These are phyloP conservation scores for Aphidoletes aphidimyza DNA, from an alignment of 2,888 invertebrate genomes.

Conservation along the genomic window DNA sequence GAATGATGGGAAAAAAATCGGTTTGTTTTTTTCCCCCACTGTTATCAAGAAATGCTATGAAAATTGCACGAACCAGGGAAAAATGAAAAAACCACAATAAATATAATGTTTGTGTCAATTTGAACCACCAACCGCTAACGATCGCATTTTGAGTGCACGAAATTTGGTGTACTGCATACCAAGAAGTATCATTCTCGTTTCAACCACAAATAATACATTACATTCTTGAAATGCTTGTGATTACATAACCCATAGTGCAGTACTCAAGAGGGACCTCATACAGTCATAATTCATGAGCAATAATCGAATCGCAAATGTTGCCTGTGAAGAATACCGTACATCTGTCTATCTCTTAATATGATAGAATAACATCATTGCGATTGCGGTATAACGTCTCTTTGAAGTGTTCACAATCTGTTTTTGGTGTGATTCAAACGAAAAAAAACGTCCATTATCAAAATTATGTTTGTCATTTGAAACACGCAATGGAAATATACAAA, in stretches of 20 bases:
- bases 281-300: constrained; percentile 9
- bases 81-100: not conserved
- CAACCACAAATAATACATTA: not conserved
- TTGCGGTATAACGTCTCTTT: not conserved
- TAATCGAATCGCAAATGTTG: not conserved
- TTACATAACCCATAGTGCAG: not conserved
- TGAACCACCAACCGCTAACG: not conserved
- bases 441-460: not conserved
- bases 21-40: not conserved
- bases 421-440: not conserved
- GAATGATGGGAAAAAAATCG: not conserved
- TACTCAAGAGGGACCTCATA: not conserved
- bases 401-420: not conserved
- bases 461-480: not conserved
- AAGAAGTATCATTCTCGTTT: not conserved
- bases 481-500: too few species aligned
- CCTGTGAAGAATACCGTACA: not conserved
- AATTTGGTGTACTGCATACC: not conserved
- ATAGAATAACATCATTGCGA: not conserved
- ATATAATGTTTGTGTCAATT: not conserved
- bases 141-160: not conserved
- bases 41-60: not conserved
- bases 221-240: too few species aligned
- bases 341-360: not conserved
- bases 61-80: not conserved